Conservation (phyloP, 2,888 invertebrate species). For the Ectemnius cavifrons region DNA sequence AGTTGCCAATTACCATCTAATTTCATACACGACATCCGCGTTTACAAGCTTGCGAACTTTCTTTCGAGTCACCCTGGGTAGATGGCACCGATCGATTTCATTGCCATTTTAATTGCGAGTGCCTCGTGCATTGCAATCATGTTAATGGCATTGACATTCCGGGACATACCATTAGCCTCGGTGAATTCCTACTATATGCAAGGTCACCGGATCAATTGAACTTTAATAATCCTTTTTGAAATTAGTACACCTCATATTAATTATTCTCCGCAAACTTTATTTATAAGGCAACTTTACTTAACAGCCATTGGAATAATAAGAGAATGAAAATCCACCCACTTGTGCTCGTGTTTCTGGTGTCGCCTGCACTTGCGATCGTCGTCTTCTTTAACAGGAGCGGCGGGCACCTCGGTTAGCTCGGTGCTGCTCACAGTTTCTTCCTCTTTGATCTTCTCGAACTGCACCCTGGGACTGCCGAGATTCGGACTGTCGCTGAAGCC, state of each 20-base stretch:
- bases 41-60: neutral
- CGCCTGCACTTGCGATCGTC: conserved; percentile 73
- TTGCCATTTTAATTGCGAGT: neutral
- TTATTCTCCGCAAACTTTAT: too few species aligned
- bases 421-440: conserved; percentile 60
- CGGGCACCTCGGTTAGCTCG: conserved; percentile 45
- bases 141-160: conserved; percentile 1
- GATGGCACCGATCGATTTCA: neutral
- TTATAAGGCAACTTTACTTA: too few species aligned
- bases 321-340: conserved; percentile 59
- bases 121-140: neutral
- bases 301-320: too few species aligned
- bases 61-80: neutral
- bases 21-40: neutral
- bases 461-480: conserved; percentile 72
- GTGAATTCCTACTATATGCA: neutral
- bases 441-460: conserved; percentile 73
- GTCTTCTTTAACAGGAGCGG: conserved; percentile 50
- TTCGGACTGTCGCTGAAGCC: conserved; percentile 68
- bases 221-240: neutral
- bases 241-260: too few species aligned
- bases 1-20: neutral
- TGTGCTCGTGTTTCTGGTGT: conserved; percentile 75
- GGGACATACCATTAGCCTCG: neutral
- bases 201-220: conserved; percentile 9